Evolutionary conservation across 2,113 vertebrate species (phyloP), one percentile per base, ranked within the genome.

Genomic region (Hydropotes inermis): DNA sequence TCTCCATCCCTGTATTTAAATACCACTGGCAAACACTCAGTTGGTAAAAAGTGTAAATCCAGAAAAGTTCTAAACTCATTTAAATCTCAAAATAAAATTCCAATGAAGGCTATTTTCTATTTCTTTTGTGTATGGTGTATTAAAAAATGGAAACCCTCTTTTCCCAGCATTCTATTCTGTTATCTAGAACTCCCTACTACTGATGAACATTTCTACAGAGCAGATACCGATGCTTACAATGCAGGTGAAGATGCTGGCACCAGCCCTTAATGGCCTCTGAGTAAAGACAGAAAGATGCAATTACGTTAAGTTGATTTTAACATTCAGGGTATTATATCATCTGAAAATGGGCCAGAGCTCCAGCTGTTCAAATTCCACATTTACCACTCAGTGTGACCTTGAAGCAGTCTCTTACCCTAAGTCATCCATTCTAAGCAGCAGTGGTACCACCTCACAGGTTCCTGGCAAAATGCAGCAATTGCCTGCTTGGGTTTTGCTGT

Each of bases 101-200:
- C 45, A 85, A 2, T 27, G 45, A 89, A 89, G 91, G 96, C 95
- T 84, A 82, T 96, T 94, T 95, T 25, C 67, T 61, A 96, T 92
- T 89, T 74, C 45, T 30, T 67, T 50, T 21, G 78, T 93, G 89
- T 76, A 33, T 33, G 28, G 33, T 27, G 16, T 94, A 93, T 86
- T 87, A 61, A 54, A 83, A 82, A 39, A 88, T 0, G 12, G 17
- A 52, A 67, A 45, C 95, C 94, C 57, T 96, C 79, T 82, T 95
- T 60, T 91, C 54, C 97, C 96, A 92, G 70, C 27, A 91, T 54
- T 78, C 61, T 57, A 16, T 87, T 94, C 61, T 57, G 17, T 87
- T 94, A 95, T 90, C 97, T 82, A 97, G 95, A 90, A 89, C 82
- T 97, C 12, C 17, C 15, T 23, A 13, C 15, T 15, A 5, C 55